A percentile compares a stretch with the other conserved stretches of the same genome.
phyloP scores from a whole-genome alignment of 2,888 invertebrate genomes.

The Drosophila stalkeri region DNA sequence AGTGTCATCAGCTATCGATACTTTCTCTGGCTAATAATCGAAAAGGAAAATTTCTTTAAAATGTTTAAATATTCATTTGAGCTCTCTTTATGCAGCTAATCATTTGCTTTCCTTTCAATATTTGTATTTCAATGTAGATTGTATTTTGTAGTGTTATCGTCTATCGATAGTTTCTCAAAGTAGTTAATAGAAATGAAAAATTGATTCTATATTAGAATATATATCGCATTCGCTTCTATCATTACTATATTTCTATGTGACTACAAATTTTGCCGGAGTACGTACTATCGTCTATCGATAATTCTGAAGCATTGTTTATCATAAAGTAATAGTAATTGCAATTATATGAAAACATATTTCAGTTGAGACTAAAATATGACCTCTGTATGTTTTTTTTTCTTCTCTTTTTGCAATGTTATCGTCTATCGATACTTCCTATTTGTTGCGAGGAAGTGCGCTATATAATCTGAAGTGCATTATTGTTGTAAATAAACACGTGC shows the following conservation, averaged over 20 bases:
- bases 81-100: too few relatives aligned
- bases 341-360: too few relatives aligned
- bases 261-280: neutral
- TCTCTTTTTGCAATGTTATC: neutral
- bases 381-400: neutral
- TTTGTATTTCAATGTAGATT: neutral
- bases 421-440: slow-evolving; percentile 13
- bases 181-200: neutral
- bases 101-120: neutral
- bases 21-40: too few relatives aligned
- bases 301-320: neutral
- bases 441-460: slow-evolving; percentile 14
- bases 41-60: neutral
- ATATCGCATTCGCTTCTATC: neutral
- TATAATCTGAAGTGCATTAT: slow-evolving; percentile 28
- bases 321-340: too few relatives aligned
- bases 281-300: neutral
- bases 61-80: neutral
- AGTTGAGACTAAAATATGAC: too few relatives aligned
- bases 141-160: neutral
- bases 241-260: neutral
- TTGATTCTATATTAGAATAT: neutral
- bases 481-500: slow-evolving; percentile 9
- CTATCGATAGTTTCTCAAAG: neutral
- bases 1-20: too few relatives aligned